Conservation (phyloP, 2,797 vertebrate genomes). For the Chelmon rostratus region DNA sequence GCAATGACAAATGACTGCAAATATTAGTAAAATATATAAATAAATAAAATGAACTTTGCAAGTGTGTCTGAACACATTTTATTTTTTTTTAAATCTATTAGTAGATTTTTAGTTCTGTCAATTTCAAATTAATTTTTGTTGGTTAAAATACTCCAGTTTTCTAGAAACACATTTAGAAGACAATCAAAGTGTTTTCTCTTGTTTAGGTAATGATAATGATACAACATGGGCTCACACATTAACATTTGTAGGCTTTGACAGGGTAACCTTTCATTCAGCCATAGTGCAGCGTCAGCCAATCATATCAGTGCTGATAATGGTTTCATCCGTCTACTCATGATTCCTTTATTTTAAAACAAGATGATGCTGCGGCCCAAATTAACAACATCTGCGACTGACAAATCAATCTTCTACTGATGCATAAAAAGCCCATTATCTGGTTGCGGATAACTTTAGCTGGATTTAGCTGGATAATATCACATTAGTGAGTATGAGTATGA, state of each 20-base stretch:
- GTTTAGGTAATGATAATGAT: background rate
- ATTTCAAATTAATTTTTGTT: background rate
- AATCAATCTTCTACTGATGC: background rate
- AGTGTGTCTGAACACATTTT: no score
- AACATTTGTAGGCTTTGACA: background rate
- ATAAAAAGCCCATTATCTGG: constrained; percentile 21
- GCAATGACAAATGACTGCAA: no score
- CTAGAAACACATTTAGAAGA: background rate
- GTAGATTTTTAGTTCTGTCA: background rate
- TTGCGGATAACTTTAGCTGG: no score
- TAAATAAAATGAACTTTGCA: no score
- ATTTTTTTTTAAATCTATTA: no score
- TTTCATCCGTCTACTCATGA: constrained; percentile 2
- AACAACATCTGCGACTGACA: constrained; percentile 8
- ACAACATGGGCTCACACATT: background rate
- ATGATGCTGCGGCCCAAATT: background rate
- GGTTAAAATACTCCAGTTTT: background rate
- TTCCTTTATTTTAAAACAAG: constrained; percentile 20
- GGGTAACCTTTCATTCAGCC: background rate
- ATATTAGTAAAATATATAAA: no score
- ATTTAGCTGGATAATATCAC: constrained; percentile 24
- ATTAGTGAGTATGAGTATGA: constrained; percentile 29
- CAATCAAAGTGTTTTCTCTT: background rate
- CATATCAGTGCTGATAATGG: constrained; percentile 17
- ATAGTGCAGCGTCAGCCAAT: constrained; percentile 9